Evolutionary conservation across 2,797 vertebrate genomes (phyloP).

Genomic region (Platalea minor): DNA sequence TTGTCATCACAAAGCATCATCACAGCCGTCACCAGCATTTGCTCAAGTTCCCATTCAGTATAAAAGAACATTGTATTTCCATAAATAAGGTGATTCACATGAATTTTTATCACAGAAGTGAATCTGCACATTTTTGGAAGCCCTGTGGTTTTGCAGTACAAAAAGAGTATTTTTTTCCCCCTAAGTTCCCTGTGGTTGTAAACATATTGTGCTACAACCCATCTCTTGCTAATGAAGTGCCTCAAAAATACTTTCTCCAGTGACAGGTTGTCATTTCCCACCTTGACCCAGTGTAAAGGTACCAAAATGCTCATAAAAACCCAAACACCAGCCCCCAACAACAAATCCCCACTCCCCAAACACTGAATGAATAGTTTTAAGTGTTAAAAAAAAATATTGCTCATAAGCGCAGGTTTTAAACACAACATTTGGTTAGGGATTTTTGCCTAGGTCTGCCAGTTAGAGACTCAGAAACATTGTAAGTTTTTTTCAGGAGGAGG

Average conservation of each 20-base stretch:
- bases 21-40: neutral
- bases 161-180: fast-evolving
- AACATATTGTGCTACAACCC: fast-evolving
- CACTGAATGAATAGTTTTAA: neutral
- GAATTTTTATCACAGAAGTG: neutral
- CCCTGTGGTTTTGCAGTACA: neutral
- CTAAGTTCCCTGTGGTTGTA: neutral
- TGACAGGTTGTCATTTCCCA: neutral
- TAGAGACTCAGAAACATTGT: neutral
- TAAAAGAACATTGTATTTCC: neutral
- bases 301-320: neutral
- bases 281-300: neutral
- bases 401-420: neutral
- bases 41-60: neutral
- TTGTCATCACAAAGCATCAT: neutral
- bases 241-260: neutral
- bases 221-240: neutral
- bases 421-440: neutral
- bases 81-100: neutral
- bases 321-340: neutral
- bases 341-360: neutral
- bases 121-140: neutral
- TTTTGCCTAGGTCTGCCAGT: neutral
- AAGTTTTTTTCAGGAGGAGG: neutral
- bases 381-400: neutral